Evolutionary conservation across 2,113 vertebrate genomes (phyloP).

Genomic region (Neopipo cinnamomea): DNA sequence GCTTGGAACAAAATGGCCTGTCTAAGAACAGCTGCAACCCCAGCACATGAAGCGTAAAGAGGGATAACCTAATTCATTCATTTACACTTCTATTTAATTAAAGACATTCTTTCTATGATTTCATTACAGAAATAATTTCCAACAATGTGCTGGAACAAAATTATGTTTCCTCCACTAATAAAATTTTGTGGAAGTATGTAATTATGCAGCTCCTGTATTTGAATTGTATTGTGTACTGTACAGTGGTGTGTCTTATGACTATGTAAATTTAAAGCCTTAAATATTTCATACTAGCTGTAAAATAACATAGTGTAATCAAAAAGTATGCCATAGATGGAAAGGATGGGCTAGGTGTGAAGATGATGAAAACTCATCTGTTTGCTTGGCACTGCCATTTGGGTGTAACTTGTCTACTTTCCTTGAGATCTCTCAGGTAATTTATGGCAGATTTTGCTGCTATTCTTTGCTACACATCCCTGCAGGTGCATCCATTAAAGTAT

Average conservation of each 20-base stretch:
- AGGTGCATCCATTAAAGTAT: neutral
- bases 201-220: neutral
- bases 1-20: neutral
- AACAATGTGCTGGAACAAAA: neutral
- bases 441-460: neutral
- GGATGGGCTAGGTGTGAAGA: neutral
- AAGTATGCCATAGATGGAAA: neutral
- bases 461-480: neutral
- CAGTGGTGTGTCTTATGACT: neutral
- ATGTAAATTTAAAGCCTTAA: slow-evolving; percentile 40
- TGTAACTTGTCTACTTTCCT: neutral
- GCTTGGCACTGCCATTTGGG: neutral
- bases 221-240: neutral
- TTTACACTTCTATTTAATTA: neutral
- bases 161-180: neutral
- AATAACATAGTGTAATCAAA: slow-evolving; percentile 35
- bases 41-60: neutral
- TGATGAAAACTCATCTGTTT: slow-evolving; percentile 23
- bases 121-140: neutral
- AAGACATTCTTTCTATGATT: neutral
- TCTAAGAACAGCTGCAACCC: neutral
- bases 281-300: slow-evolving; percentile 44
- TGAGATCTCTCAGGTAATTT: neutral
- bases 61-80: neutral
- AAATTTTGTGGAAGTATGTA: neutral